Evolutionary conservation across 2,888 invertebrate genomes (phyloP).

Genomic region (Phaonia tiefii): DNA sequence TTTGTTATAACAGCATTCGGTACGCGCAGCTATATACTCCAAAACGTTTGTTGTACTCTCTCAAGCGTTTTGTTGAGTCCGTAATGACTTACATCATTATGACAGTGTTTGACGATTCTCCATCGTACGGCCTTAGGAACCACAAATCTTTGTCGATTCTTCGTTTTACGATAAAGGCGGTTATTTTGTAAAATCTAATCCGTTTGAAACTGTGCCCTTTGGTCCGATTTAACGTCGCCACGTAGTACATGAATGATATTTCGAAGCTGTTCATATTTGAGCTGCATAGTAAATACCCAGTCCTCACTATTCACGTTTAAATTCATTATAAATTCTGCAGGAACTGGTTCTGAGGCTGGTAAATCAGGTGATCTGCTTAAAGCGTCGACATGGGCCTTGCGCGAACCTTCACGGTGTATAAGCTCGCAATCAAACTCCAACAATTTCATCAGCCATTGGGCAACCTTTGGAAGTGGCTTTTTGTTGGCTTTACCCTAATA

Average conservation of each 20-base stretch:
- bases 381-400: conserved; percentile 59
- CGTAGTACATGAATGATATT: too few species aligned
- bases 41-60: conserved; percentile 20
- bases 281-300: conserved; percentile 42
- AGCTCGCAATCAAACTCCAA: conserved; percentile 54
- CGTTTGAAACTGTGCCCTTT: conserved; percentile 26
- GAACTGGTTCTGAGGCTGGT: too few species aligned
- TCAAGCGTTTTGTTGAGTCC: conserved; percentile 27
- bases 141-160: conserved; percentile 46
- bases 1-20: not conserved
- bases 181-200: conserved; percentile 52
- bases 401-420: conserved; percentile 39
- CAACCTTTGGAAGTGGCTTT: conserved; percentile 45
- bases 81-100: conserved; percentile 46
- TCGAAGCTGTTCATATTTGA: conserved; percentile 33
- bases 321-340: conserved; percentile 28
- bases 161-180: conserved; percentile 45
- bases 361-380: too few species aligned
- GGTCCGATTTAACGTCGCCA: conserved; percentile 7
- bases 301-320: too few species aligned
- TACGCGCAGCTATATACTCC: conserved; percentile 34
- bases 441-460: conserved; percentile 53
- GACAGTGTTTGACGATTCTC: conserved; percentile 37
- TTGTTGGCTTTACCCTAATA: conserved; percentile 42
- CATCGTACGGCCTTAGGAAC: conserved; percentile 35